Percentiles rank a stretch among this genome's conserved stretches.
These are phyloP conservation scores for Maniola hyperantus DNA, from an alignment of 2,888 invertebrate genomes.

Conservation along the genomic window DNA sequence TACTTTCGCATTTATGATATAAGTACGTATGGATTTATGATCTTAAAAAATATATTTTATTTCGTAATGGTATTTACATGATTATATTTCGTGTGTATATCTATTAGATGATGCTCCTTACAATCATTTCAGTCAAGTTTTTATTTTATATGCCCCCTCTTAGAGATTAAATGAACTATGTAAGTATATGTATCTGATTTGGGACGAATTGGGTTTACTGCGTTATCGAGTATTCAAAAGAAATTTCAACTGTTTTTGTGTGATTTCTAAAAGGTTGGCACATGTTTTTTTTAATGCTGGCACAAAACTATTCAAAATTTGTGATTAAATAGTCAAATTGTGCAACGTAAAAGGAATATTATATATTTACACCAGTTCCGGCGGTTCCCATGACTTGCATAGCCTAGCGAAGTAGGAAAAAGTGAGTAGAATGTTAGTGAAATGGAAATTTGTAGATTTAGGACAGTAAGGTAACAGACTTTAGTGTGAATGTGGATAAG, in stretches of 20 bases:
- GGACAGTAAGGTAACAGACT: conserved; percentile 21
- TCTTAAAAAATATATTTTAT: no score
- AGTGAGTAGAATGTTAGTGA: conserved; percentile 75
- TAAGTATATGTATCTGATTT: conserved; percentile 17
- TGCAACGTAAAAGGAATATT: conserved; percentile 72
- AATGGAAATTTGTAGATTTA: conserved; percentile 34
- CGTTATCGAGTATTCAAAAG: conserved; percentile 12
- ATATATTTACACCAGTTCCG: conserved; percentile 94
- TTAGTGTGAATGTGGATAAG: conserved; percentile 30
- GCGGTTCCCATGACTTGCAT: conserved; percentile 96
- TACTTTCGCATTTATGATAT: no score
- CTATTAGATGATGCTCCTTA: conserved; percentile 36
- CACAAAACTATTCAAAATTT: conserved; percentile 48
- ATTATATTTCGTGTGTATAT: no score
- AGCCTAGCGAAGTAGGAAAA: conserved; percentile 85
- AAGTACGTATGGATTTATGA: no score
- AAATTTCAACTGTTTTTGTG: conserved; percentile 28
- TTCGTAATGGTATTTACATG: no score
- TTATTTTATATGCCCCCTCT: conserved; percentile 48
- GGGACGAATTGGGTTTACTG: conserved; percentile 27
- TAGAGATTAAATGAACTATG: conserved; percentile 39
- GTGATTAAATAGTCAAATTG: conserved; percentile 66
- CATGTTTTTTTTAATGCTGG: conserved; percentile 46
- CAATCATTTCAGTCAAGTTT: conserved; percentile 54
- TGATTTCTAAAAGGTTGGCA: conserved; percentile 52